Evolutionary conservation across 2,888 invertebrate species (phyloP).

Genomic region (Allophyes oxyacanthae): DNA sequence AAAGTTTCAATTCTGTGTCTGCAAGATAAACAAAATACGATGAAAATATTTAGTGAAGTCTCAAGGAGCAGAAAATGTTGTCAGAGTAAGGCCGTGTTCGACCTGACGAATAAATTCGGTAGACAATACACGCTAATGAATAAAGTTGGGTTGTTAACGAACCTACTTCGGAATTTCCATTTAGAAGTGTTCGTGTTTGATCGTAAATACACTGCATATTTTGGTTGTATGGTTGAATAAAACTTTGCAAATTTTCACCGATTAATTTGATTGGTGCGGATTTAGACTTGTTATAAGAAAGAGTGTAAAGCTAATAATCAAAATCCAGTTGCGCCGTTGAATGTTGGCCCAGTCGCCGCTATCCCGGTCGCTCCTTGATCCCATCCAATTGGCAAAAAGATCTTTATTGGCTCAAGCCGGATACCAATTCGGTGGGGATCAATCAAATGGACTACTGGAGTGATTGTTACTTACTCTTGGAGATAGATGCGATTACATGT

Average conservation of each 20-base stretch:
- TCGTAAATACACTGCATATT: conserved; percentile 74
- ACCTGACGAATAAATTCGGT: conserved; percentile 84
- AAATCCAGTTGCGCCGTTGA: conserved; percentile 70
- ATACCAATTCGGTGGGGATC: conserved; percentile 73
- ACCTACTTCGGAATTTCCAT: conserved; percentile 82
- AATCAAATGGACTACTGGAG: conserved; percentile 73
- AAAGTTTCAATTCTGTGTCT: conserved; percentile 73
- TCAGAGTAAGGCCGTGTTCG: conserved; percentile 73
- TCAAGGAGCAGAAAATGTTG: conserved; percentile 72
- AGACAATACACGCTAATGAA: conserved; percentile 88
- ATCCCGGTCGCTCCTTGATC: conserved; percentile 69
- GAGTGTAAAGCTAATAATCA: conserved; percentile 47
- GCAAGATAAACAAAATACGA: conserved; percentile 80
- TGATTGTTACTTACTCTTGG: conserved; percentile 70
- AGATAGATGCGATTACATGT: conserved; percentile 62
- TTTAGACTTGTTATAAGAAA: conserved; percentile 14
- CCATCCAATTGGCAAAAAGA: conserved; percentile 80
- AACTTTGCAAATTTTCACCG: conserved; percentile 47
- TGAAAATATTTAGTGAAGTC: conserved; percentile 79
- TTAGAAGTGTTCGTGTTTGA: conserved; percentile 81
- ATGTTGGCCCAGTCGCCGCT: conserved; percentile 55
- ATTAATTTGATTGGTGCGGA: conserved; percentile 13
- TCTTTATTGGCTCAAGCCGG: conserved; percentile 81
- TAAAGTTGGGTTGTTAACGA: conserved; percentile 87
- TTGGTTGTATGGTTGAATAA: conserved; percentile 56